Percentiles rank a stretch among this genome's conserved stretches.
Conservation (phyloP, 2,797 vertebrate species). For the Bufotes viridis region DNA sequence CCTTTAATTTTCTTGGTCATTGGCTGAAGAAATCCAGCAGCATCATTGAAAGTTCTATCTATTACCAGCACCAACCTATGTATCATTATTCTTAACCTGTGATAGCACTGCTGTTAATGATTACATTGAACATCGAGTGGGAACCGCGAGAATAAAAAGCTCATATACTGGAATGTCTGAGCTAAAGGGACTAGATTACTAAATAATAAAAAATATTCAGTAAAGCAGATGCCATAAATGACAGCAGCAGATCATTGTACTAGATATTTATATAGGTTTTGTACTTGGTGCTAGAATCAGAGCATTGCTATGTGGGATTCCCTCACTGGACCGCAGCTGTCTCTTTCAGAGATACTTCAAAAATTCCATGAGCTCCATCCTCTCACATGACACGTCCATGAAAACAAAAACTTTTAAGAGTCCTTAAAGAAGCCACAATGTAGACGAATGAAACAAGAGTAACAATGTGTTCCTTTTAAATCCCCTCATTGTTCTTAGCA, state of each 20-base stretch:
- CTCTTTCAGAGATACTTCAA: neutral
- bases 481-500: constrained; percentile 28
- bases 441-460: constrained; percentile 15
- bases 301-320: constrained; percentile 14
- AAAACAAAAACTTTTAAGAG: constrained; percentile 16
- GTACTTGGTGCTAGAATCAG: neutral
- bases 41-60: neutral
- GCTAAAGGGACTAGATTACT: neutral
- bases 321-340: constrained; percentile 4
- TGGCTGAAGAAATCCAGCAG: neutral
- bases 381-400: constrained; percentile 29
- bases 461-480: constrained; percentile 24
- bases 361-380: neutral
- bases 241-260: neutral
- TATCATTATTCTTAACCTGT: neutral
- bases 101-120: neutral
- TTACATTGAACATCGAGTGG: neutral
- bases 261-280: neutral
- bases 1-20: neutral
- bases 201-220: neutral
- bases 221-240: neutral
- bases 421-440: constrained; percentile 10
- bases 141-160: neutral
- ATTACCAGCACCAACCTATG: neutral
- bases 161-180: neutral